Percentiles rank a stretch among this genome's conserved stretches.
Evolutionary conservation across 92 coral and sea anemone species (phyloP).

Genomic region (Plumapathes pennacea): DNA sequence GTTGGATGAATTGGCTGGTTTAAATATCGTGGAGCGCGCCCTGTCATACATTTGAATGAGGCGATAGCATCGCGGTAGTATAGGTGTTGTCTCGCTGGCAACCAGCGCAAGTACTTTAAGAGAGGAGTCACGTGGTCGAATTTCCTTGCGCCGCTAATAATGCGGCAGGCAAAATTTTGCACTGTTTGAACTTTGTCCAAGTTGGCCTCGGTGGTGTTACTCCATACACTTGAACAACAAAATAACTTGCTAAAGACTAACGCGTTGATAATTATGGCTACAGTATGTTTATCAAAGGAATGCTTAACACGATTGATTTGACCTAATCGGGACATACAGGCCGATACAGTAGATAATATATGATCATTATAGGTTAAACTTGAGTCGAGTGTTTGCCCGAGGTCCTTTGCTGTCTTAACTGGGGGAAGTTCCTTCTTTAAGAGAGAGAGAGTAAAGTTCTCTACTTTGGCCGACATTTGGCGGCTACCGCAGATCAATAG

Average conservation of each 20-base stretch:
- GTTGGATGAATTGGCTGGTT: conserved; percentile 7
- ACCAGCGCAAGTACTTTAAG: conserved; percentile 14
- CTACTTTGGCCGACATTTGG: conserved; percentile 35
- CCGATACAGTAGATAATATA: conserved; percentile 12
- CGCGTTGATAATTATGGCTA: conserved; percentile 8
- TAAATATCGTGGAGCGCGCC: conserved; percentile 24
- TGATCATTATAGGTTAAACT: conserved; percentile 26
- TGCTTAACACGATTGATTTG: conserved; percentile 45
- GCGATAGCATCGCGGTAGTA: conserved; percentile 5
- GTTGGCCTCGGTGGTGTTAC: conserved; percentile 17
- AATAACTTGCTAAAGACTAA: conserved; percentile 26
- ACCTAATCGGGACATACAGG: conserved; percentile 21
- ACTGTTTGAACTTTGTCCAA: conserved; percentile 24
- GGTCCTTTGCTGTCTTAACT: conserved; percentile 19
- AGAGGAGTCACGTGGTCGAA: conserved; percentile 18
- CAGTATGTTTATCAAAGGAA: conserved; percentile 3
- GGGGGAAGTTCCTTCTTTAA: conserved; percentile 32
- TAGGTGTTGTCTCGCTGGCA: conserved; percentile 22
- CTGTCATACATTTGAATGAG: conserved; percentile 17
- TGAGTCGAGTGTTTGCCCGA: conserved; percentile 32
- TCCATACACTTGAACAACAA: conserved; percentile 38
- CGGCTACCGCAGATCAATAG: conserved; percentile 36
- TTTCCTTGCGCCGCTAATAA: conserved; percentile 20
- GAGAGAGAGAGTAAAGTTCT: conserved; percentile 18
- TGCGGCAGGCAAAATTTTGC: conserved; percentile 34